Base-by-base conservation (phyloP, 2,888 invertebrate genomes). In the Unio pictorum region DNA sequence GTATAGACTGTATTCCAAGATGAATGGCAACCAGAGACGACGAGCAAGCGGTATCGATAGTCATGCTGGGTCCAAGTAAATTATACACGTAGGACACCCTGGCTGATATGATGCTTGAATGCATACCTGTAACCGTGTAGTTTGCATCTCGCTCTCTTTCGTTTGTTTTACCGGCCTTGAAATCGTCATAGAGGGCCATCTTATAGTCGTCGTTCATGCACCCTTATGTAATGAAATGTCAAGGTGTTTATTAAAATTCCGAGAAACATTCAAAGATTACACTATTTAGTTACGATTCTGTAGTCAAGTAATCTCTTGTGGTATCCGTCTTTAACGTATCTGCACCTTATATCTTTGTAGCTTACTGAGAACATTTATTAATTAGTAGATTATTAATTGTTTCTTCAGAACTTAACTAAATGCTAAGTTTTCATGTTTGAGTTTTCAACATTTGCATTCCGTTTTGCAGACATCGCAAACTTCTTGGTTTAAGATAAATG, bases 1-100 rank as follows among this genome's bases (percentile, higher is more conserved):
- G n/a, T 18, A 83, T 23, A 23, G 75, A 76, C 61, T 86, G 82
- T 6, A 80, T 66, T 7, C 86, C 89, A 70, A 84, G 23, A 55
- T 83, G 78, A 15, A 83, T 72, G 8, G 83, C 78, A 3, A 80
- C 74, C 45, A 82, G 58, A 3, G 79, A 73, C 17, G 83, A 82
- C 0, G 83, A 84, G 64, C 85, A 84, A 20, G 85, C 85, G 0
- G 84, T 84, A 66, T 85, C 84, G 4, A 85, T 60, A 1, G 78
- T 69, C 61, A 84, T 61, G 54, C 81, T 71, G 1, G 84, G 82
- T 7, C 85, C 85, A 5, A 73, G 73, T 4, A 84, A 72, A 68
- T 84, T 81, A 64, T 78, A 81, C 54, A 68, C 66, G 69, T 81
- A 85, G 5, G 83, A 79, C 17, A 85, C 76, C 18, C 83, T 68